phyloP scores from a whole-genome alignment of 2,888 invertebrate genomes.

The Epistrophe eligans region DNA sequence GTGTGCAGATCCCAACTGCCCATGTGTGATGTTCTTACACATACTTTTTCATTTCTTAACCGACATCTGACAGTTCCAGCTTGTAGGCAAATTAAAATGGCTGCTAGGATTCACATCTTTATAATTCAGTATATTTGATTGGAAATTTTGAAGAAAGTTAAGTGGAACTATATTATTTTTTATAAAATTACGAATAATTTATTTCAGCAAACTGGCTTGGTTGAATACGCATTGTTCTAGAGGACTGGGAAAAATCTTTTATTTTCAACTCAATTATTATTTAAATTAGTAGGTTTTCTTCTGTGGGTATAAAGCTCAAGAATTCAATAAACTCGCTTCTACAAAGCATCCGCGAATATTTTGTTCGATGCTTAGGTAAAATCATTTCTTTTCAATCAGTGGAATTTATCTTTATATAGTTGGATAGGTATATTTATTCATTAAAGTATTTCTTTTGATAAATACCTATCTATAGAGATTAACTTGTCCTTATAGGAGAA shows the following conservation, averaged over 20 bases:
- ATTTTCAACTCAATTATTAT: not conserved
- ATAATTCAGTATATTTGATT: too few relatives aligned
- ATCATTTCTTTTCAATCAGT: conserved; percentile 3
- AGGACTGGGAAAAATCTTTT: not conserved
- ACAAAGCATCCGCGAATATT: not conserved
- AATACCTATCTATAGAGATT: conserved; percentile 1
- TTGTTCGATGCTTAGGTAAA: not conserved
- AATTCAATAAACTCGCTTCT: not conserved
- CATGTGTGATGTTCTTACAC: too few relatives aligned
- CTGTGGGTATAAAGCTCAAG: not conserved
- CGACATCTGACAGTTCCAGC: too few relatives aligned
- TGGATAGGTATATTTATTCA: not conserved
- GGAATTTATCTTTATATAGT: not conserved
- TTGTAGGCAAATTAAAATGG: too few relatives aligned
- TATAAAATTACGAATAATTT: too few relatives aligned
- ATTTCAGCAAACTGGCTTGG: not conserved
- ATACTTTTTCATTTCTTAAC: too few relatives aligned
- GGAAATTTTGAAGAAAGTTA: too few relatives aligned
- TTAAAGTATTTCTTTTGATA: conserved; percentile 8
- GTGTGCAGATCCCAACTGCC: too few relatives aligned
- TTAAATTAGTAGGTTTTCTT: not conserved
- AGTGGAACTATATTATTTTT: too few relatives aligned
- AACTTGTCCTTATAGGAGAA: not conserved
- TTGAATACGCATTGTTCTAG: not conserved
- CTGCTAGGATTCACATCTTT: too few relatives aligned